Percentiles rank a stretch among this genome's conserved stretches.
These are phyloP conservation scores for Cosmopolites sordidus DNA, from an alignment of 2,888 invertebrate species.

Conservation along the genomic window DNA sequence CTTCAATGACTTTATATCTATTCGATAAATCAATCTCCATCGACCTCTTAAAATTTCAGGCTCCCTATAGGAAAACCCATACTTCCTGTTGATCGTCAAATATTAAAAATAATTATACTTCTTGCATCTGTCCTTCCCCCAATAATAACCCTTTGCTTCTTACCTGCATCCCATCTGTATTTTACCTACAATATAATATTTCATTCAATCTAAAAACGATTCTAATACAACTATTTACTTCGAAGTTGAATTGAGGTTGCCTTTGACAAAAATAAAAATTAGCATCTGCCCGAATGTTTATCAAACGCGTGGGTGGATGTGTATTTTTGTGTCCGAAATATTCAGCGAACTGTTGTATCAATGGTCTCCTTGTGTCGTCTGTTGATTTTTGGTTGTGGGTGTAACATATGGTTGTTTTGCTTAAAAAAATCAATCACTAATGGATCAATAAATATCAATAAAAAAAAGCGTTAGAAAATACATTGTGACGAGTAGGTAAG, in stretches of 20 bases:
- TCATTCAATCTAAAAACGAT: not conserved
- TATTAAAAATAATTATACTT: not conserved
- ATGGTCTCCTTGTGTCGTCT: not conserved
- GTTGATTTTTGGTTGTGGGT: not conserved
- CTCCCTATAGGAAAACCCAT: not conserved
- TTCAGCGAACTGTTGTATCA: not conserved
- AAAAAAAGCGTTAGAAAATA: too few relatives aligned
- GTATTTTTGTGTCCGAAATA: constrained; percentile 13
- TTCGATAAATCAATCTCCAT: not conserved
- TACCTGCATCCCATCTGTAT: not conserved
- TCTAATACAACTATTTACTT: not conserved
- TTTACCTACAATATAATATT: not conserved
- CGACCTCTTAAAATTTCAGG: not conserved
- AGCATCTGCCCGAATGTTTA: constrained; percentile 16
- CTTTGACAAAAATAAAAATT: constrained; percentile 3
- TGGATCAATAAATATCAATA: not conserved
- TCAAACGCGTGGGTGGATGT: constrained; percentile 19
- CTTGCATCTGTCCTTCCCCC: not conserved
- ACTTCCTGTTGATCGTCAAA: constrained; percentile 1
- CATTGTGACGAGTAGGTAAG: too few relatives aligned
- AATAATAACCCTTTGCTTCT: not conserved
- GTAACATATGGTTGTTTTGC: not conserved
- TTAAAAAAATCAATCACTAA: not conserved
- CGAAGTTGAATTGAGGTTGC: not conserved
- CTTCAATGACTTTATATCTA: too few relatives aligned